Evolutionary conservation across 2,888 invertebrate genomes (phyloP), one percentile per base, ranked within the genome.

Genomic region (Autographa gamma): DNA sequence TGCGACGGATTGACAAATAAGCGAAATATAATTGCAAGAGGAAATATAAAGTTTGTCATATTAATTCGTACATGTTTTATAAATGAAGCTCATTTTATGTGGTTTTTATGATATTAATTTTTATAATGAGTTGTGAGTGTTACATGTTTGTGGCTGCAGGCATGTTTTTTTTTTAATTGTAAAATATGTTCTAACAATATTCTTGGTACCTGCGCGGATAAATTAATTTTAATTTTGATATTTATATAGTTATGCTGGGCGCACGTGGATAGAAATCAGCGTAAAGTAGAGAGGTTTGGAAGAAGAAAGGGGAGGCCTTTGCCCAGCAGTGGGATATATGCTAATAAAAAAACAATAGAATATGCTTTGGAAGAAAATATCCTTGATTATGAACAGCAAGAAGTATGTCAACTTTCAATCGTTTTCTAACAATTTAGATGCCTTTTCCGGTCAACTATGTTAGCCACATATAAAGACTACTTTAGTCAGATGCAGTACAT

Each of bases 401-500:
- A 38, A 38, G 38, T 4, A 43, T 43, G 16, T 14, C 14, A 43
- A 43, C 5, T 16, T 43, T 38, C 38, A 2, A 38, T 38, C 8
- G 16, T 14, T 14, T 43, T 43, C 16, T 5, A 43, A 43, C 43
- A 41, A 41, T 41, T 43, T 16, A 43, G 2, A 58, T 48, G n/a
- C 32, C 56, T 31, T 80, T 76, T 81, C 90, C 89, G 90, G 91
- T 90, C 86, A 91, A 88, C 88, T 82, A 86, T 76, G 90, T 88
- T 91, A 89, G 90, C 87, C 88, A 77, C 81, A 83, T 86, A 25
- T 25, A 25, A 83, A 16, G 25, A 61, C 56, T 16, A 54, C 41
- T 76, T 63, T 70, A 74, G 83, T 89, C 84, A 85, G 80, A 90
- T 71, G 91, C 91, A 92, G 91, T 93, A 91, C 88, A 90, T 83